Evolutionary conservation across 2,113 vertebrate genomes (phyloP).

Genomic region (Actenoides hombroni): DNA sequence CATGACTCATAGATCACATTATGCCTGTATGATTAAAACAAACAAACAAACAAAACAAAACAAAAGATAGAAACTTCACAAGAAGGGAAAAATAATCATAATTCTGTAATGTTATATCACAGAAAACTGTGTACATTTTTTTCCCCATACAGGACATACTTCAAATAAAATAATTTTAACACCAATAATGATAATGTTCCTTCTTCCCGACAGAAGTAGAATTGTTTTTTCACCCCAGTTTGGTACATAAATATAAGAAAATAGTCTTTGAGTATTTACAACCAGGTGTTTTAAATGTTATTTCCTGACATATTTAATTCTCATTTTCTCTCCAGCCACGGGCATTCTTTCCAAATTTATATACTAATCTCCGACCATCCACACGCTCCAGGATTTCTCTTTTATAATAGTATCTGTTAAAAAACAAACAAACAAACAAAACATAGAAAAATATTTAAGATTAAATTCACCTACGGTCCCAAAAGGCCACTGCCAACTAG

Average conservation of each 20-base stretch:
- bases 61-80: slow-evolving; percentile 62
- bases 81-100: slow-evolving; percentile 66
- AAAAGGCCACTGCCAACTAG: not conserved
- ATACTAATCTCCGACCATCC: slow-evolving; percentile 94
- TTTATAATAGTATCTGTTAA: slow-evolving; percentile 97
- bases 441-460: not conserved
- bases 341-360: slow-evolving; percentile 97
- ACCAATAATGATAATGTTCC: slow-evolving; percentile 68
- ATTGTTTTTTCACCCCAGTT: slow-evolving; percentile 48
- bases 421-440: not conserved
- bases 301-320: slow-evolving; percentile 75
- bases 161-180: slow-evolving; percentile 77
- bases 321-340: slow-evolving; percentile 94
- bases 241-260: slow-evolving; percentile 83
- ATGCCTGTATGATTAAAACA: slow-evolving; percentile 35
- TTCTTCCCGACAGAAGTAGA: slow-evolving; percentile 73
- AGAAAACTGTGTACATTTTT: slow-evolving; percentile 81
- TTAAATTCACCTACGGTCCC: not conserved
- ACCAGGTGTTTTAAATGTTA: slow-evolving; percentile 34
- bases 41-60: not conserved
- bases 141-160: slow-evolving; percentile 77
- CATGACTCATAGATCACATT: slow-evolving; percentile 49
- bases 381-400: slow-evolving; percentile 95
- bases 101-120: slow-evolving; percentile 72
- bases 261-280: slow-evolving; percentile 79